Evolutionary conservation across 1,140 invertebrate genomes (phyloP).

Genomic region (Cherax quadricarinatus): DNA sequence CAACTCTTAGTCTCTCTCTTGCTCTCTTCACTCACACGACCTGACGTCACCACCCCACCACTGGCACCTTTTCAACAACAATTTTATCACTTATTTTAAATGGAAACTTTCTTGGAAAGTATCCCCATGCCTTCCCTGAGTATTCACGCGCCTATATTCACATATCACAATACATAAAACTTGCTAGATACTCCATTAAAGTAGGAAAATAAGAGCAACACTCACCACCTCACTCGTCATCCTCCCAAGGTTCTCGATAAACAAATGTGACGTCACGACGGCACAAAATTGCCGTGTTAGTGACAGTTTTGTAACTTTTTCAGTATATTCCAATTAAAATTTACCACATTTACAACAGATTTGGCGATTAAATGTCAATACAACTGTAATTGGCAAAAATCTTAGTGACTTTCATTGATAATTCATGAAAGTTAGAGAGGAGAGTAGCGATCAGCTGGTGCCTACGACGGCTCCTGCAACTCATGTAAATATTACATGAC

Average conservation of each 20-base stretch:
- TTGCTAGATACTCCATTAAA: not conserved
- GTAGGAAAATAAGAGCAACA: conserved; percentile 30
- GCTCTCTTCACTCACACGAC: conserved; percentile 56
- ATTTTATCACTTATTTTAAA: conserved; percentile 67
- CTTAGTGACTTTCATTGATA: conserved; percentile 65
- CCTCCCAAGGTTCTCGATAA: conserved; percentile 67
- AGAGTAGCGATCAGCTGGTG: conserved; percentile 63
- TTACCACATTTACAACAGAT: conserved; percentile 8
- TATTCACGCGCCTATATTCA: conserved; percentile 38
- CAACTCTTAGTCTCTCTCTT: conserved; percentile 61
- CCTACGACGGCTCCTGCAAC: conserved; percentile 43
- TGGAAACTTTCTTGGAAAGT: conserved; percentile 60
- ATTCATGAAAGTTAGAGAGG: conserved; percentile 56
- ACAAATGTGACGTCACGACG: conserved; percentile 65
- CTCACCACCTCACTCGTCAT: conserved; percentile 62
- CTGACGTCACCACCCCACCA: conserved; percentile 64
- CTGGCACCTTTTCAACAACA: conserved; percentile 65
- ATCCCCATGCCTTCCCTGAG: conserved; percentile 14
- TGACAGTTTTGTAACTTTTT: conserved; percentile 48
- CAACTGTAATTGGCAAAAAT: not conserved
- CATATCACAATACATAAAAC: conserved; percentile 39
- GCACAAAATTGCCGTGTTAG: conserved; percentile 61
- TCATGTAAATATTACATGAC: conserved; percentile 66
- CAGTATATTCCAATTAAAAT: conserved; percentile 61
- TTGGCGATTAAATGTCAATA: conserved; percentile 6